These are phyloP conservation scores for Cyrtonyx montezumae DNA, from an alignment of 2,113 vertebrate genomes.

Conservation along the genomic window DNA sequence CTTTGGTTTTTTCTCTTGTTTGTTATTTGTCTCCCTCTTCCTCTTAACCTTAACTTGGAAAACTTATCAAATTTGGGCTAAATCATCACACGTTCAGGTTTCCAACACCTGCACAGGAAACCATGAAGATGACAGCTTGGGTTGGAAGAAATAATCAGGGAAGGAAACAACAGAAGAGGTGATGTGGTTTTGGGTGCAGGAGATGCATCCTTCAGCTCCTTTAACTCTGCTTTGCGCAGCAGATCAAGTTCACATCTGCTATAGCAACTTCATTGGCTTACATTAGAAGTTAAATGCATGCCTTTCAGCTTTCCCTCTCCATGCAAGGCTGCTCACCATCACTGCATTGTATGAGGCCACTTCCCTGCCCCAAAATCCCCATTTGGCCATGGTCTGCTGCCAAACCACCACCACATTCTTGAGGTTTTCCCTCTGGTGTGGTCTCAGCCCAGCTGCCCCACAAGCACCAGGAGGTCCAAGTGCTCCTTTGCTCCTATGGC, in stretches of 20 bases:
- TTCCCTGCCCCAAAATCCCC: background rate
- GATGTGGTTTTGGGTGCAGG: background rate
- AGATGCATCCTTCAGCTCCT: background rate
- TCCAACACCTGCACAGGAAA: background rate
- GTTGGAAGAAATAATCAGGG: background rate
- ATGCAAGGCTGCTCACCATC: rapidly evolving
- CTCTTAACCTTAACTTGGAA: background rate
- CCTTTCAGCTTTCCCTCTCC: background rate
- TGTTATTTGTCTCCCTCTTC: background rate
- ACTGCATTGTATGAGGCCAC: no score
- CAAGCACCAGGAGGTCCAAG: background rate
- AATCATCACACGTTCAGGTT: background rate
- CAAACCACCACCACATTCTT: background rate
- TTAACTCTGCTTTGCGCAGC: background rate
- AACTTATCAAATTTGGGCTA: constrained; percentile 33
- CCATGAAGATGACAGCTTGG: background rate
- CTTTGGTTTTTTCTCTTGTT: background rate
- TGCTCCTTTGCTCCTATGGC: rapidly evolving
- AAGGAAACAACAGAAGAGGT: background rate
- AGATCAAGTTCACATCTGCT: background rate
- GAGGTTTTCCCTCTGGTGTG: background rate
- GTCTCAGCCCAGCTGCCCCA: background rate
- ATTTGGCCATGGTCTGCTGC: rapidly evolving
- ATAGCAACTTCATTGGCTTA: background rate
- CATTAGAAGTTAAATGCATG: background rate